Evolutionary conservation across 2,797 vertebrate genomes (phyloP).

Genomic region (Hydrolagus colliei): DNA sequence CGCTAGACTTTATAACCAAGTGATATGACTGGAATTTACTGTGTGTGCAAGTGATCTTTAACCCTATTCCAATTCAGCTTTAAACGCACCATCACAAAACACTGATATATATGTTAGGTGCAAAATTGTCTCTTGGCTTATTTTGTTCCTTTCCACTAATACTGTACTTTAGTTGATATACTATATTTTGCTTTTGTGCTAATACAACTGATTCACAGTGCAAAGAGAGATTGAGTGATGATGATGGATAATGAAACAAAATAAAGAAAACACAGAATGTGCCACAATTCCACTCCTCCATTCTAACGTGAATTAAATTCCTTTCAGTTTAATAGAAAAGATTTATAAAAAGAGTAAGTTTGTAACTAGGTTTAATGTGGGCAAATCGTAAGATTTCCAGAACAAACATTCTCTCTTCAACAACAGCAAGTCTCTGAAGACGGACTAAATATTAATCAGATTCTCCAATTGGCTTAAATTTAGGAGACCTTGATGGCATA

Average conservation of each 20-base stretch:
- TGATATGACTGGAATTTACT: background rate
- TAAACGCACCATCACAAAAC: background rate
- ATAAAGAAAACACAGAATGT: background rate
- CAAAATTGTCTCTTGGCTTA: background rate
- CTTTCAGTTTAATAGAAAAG: too few relatives aligned
- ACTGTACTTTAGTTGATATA: background rate
- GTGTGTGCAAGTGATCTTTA: background rate
- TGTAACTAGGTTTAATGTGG: too few relatives aligned
- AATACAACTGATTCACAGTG: slow-evolving; percentile 1
- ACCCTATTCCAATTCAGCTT: background rate
- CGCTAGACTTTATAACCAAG: background rate
- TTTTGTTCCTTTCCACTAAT: background rate
- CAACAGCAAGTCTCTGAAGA: too few relatives aligned
- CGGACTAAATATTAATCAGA: too few relatives aligned
- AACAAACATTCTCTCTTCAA: too few relatives aligned
- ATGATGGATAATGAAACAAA: background rate
- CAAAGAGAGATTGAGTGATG: background rate
- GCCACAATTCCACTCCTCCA: background rate
- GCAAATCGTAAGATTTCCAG: too few relatives aligned
- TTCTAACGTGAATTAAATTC: too few relatives aligned
- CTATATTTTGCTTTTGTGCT: background rate
- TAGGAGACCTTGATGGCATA: too few relatives aligned
- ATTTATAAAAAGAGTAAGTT: too few relatives aligned
- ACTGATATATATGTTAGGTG: background rate
- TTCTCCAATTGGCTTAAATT: too few relatives aligned